Evolutionary conservation across 1,140 invertebrate species (phyloP).

Genomic region (Neomicropteryx cornuta): DNA sequence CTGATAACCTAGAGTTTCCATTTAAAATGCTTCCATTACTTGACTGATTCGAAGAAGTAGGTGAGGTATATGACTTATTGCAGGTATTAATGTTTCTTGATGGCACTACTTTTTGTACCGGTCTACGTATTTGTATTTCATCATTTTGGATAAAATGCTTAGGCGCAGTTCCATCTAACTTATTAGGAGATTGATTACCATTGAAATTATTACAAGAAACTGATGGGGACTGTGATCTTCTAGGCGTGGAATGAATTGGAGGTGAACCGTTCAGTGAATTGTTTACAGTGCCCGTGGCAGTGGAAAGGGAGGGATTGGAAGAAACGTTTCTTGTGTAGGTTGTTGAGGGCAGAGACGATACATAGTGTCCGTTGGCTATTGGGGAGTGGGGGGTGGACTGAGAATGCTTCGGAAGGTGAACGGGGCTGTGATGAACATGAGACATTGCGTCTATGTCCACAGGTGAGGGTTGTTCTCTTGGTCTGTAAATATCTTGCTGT

Average conservation of each 20-base stretch:
- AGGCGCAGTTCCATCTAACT: constrained; percentile 21
- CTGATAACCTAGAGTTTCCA: constrained; percentile 15
- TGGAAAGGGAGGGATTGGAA: constrained; percentile 23
- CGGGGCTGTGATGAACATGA: constrained; percentile 19
- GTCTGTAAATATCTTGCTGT: constrained; percentile 65
- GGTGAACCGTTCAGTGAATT: constrained; percentile 28
- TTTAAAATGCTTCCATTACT: constrained; percentile 2
- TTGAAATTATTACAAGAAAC: constrained; percentile 16
- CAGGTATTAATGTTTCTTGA: constrained; percentile 38
- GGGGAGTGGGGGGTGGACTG: constrained; percentile 31
- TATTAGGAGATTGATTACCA: constrained; percentile 17
- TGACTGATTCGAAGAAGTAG: background rate
- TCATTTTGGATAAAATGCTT: constrained; percentile 2
- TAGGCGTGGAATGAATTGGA: constrained; percentile 31
- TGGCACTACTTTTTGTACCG: constrained; percentile 48
- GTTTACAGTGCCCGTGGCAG: constrained; percentile 20
- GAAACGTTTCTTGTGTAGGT: constrained; percentile 21
- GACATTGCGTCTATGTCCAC: constrained; percentile 31
- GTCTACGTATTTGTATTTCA: constrained; percentile 24
- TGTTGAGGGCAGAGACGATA: background rate
- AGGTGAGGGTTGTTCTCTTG: constrained; percentile 38
- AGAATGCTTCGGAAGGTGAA: constrained; percentile 18
- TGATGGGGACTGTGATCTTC: constrained; percentile 24
- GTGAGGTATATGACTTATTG: too few species aligned
- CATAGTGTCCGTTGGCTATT: constrained; percentile 26